Evolutionary conservation across 1,140 invertebrate genomes (phyloP).

Genomic region (Hestina assimilis): DNA sequence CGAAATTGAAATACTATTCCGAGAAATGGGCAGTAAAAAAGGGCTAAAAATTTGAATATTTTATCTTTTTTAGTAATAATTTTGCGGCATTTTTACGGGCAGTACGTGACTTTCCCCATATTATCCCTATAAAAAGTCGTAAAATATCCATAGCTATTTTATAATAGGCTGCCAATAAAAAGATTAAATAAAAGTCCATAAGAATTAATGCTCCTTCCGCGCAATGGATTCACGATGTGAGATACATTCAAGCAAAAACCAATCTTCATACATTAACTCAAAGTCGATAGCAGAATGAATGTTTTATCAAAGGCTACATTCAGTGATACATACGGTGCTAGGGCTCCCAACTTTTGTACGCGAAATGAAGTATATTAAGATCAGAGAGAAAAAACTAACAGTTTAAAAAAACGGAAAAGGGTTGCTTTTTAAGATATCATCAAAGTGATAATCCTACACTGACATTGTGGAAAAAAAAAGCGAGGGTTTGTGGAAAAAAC

Average conservation of each 20-base stretch:
- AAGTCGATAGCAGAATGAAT: neutral
- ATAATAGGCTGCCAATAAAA: constrained; percentile 1
- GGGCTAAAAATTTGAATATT: neutral
- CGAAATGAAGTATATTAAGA: too few species aligned
- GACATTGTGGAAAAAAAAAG: too few species aligned
- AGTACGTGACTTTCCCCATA: neutral
- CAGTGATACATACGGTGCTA: neutral
- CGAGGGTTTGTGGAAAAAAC: too few species aligned
- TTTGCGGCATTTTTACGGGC: neutral
- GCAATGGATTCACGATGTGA: neutral
- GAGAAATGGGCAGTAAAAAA: too few species aligned
- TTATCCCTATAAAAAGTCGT: neutral
- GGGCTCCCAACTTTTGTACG: too few species aligned
- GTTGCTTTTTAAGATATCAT: too few species aligned
- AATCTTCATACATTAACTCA: neutral
- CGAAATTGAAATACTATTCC: too few species aligned
- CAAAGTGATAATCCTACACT: too few species aligned
- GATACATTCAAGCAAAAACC: neutral
- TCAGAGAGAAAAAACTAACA: too few species aligned
- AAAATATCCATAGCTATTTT: neutral
- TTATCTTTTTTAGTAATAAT: neutral
- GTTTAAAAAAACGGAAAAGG: too few species aligned
- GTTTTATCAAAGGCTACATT: constrained; percentile 1
- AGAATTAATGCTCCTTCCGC: neutral
- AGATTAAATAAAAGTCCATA: neutral